Conservation (phyloP, 2,113 vertebrate genomes). For the Elephas maximus region DNA sequence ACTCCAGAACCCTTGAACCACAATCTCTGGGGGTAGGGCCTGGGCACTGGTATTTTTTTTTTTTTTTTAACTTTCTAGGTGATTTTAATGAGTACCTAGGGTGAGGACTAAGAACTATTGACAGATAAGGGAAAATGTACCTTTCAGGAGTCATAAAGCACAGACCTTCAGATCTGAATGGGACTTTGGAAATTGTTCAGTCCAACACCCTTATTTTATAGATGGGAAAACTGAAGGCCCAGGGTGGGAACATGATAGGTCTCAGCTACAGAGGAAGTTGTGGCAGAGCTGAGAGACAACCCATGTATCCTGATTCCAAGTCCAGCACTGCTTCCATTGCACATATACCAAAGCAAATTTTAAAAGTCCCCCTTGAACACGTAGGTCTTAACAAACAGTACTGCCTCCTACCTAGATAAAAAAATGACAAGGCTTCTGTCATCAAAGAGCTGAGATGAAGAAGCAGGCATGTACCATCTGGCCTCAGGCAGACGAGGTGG, state of each 20-base stretch:
- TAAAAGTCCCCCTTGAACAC: neutral
- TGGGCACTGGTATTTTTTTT: neutral
- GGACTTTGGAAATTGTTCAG: conserved; percentile 5
- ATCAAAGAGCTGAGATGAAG: neutral
- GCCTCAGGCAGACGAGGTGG: neutral
- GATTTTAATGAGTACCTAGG: conserved; percentile 12
- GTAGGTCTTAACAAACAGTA: neutral
- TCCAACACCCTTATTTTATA: neutral
- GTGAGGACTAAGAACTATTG: neutral
- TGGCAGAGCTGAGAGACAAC: neutral
- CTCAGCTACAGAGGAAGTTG: neutral
- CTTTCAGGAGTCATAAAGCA: neutral
- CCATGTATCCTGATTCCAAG: neutral
- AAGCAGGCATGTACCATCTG: neutral
- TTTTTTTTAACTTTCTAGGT: neutral
- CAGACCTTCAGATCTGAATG: neutral
- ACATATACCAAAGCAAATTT: neutral
- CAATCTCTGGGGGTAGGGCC: neutral
- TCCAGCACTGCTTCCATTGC: neutral
- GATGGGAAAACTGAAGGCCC: neutral
- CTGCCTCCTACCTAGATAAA: neutral
- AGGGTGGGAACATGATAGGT: neutral
- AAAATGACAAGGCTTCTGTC: neutral
- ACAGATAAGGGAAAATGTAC: neutral
- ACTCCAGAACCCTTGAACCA: neutral